phyloP scores from a whole-genome alignment of 35 echinoderm and acorn worm genomes.

The Heliocidaris tuberculata region DNA sequence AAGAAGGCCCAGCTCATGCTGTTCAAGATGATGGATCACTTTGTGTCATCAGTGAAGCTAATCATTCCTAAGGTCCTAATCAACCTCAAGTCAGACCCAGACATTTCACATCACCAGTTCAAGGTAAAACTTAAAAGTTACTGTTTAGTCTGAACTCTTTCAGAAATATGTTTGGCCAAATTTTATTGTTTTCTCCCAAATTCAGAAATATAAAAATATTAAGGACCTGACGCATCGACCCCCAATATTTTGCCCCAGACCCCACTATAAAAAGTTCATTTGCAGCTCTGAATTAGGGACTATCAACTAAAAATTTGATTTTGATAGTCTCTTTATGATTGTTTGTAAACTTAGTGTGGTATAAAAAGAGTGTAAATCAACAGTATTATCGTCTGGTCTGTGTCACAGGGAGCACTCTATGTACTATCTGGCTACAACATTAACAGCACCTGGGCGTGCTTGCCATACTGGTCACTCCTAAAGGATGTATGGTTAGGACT shows the following conservation, averaged over 20 bases:
- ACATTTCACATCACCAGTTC: constrained; percentile 84
- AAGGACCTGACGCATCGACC: no score
- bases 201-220: no score
- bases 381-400: not conserved
- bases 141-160: not conserved
- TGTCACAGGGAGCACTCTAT: constrained; percentile 76
- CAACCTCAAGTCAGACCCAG: constrained; percentile 68
- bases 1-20: constrained; percentile 72
- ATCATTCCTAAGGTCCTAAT: constrained; percentile 65
- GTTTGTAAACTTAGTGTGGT: no score
- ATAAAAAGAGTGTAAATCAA: not conserved
- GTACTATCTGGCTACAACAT: constrained; percentile 63
- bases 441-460: constrained; percentile 43
- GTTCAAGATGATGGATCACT: constrained; percentile 59
- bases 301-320: no score
- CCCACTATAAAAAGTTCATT: no score
- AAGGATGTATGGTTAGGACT: constrained; percentile 77
- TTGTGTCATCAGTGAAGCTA: constrained; percentile 53
- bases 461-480: constrained; percentile 64
- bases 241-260: no score
- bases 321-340: no score
- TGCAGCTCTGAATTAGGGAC: no score
- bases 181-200: no score
- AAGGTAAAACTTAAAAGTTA: constrained; percentile 75
- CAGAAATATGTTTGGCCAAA: no score